Conservation (phyloP, 1,140 invertebrate genomes). For the Drosophila punjabiensis region DNA sequence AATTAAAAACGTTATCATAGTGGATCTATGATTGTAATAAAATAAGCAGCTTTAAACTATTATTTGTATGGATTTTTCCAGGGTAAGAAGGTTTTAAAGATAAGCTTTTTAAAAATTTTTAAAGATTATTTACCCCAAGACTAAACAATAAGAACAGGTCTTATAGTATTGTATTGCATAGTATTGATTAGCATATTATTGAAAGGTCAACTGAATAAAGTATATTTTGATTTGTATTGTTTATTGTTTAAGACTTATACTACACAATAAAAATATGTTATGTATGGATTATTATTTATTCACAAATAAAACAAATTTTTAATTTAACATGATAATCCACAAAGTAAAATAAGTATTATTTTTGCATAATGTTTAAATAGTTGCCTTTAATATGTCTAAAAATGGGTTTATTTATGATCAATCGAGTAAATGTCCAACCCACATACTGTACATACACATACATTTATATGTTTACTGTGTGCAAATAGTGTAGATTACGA, state of each 20-base stretch:
- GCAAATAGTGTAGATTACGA: slow-evolving; percentile 29
- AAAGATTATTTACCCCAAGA: background rate
- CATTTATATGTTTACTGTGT: slow-evolving; percentile 14
- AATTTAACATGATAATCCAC: background rate
- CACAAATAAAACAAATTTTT: too few species aligned
- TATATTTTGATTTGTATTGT: background rate
- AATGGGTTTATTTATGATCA: slow-evolving; percentile 4
- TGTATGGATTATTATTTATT: background rate
- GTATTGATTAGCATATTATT: background rate
- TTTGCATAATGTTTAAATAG: slow-evolving; percentile 1
- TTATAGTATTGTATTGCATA: background rate
- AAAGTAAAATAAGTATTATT: background rate
- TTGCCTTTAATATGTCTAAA: background rate
- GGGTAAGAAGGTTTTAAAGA: background rate
- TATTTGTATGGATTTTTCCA: background rate
- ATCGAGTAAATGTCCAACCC: background rate
- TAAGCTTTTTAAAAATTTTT: background rate
- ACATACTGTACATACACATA: background rate
- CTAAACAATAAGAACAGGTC: slow-evolving; percentile 1
- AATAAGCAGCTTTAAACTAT: background rate
- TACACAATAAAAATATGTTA: background rate
- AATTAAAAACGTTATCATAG: too few species aligned
- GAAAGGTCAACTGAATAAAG: background rate
- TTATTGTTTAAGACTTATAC: background rate
- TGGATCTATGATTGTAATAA: background rate